These are phyloP conservation scores for Paraescarpia echinospica DNA, from an alignment of 1,140 invertebrate genomes.

Conservation along the genomic window DNA sequence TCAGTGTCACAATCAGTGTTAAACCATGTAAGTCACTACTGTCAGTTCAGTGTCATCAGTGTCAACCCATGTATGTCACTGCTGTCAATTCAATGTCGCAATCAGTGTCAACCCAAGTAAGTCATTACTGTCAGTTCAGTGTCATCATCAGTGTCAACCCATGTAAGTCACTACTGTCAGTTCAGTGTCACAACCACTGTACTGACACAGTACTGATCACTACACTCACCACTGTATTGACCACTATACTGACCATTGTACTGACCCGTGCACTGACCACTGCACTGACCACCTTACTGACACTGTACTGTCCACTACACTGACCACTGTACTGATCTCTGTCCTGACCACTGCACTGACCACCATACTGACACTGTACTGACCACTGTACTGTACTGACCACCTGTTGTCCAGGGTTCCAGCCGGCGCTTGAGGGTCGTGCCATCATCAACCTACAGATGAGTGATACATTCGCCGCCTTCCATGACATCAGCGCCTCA, in stretches of 20 bases:
- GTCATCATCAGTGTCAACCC: neutral
- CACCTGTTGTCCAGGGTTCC: constrained; percentile 19
- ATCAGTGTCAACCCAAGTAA: constrained; percentile 52
- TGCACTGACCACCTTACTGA: no score
- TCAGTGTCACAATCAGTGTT: constrained; percentile 49
- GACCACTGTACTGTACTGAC: neutral
- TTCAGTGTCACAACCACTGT: constrained; percentile 51
- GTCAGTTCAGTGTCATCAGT: neutral
- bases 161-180: constrained; percentile 38
- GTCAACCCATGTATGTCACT: no score
- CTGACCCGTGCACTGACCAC: neutral
- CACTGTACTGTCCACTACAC: no score
- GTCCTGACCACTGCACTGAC: no score
- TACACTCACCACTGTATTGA: neutral
- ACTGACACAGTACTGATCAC: neutral
- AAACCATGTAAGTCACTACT: constrained; percentile 38
- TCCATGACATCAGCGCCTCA: constrained; percentile 53
- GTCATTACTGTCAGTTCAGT: constrained; percentile 24
- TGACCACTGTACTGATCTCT: no score
- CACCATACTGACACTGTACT: no score
- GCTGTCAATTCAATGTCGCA: constrained; percentile 48
- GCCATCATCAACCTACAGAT: constrained; percentile 58
- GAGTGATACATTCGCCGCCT: constrained; percentile 54
- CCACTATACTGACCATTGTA: no score
- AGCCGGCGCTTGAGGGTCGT: constrained; percentile 54